Base-by-base conservation (phyloP, 92 coral and sea anemone species). In the Actinostola sp. region DNA sequence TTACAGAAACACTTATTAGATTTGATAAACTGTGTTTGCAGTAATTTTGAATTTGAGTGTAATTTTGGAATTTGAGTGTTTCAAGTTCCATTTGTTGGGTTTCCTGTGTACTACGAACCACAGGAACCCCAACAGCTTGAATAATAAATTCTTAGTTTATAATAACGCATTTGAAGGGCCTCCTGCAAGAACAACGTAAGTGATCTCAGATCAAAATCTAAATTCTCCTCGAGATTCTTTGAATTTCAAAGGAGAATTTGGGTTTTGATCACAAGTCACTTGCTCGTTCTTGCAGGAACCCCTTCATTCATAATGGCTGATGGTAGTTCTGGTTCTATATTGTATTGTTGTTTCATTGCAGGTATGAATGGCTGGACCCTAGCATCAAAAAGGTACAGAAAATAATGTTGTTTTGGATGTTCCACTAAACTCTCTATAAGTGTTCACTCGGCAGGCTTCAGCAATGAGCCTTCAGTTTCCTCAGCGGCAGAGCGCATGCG, bases 281-380 rank as follows among this genome's bases (percentile, higher is more conserved):
- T n/a, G n/a, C n/a, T n/a, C n/a, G n/a, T n/a, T n/a, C n/a, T n/a
- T n/a, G 21, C 9, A 16, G 21, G 21, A 66, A 26, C 8, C 20
- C 7, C 6, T 12, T 13, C 6, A 29, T 16, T 30, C 19, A 11
- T 13, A 25, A 12, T 14, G 11, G 16, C n/a, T n/a, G 25, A 8
- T n/a, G 1, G 11, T 41, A 24, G 25, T 36, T 14, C n/a, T 64
- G 36, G 26, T 43, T 23, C 34, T 53, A 8, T 35, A 66, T 19
- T 17, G 32, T 16, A 14, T 54, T 45, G 16, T 5, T 57, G 15
- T 51, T 29, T 24, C 8, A 30, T 31, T 59, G n/a, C 43, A 93
- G 97, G 97, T 93, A 93, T 70, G 97, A 93, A 51, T 93, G 97
- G 97, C 61, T 93, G 50, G 97, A 93, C 67, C 97, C 97, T 28